phyloP scores from a whole-genome alignment of 2,888 invertebrate genomes.

The Amorpha juglandis region DNA sequence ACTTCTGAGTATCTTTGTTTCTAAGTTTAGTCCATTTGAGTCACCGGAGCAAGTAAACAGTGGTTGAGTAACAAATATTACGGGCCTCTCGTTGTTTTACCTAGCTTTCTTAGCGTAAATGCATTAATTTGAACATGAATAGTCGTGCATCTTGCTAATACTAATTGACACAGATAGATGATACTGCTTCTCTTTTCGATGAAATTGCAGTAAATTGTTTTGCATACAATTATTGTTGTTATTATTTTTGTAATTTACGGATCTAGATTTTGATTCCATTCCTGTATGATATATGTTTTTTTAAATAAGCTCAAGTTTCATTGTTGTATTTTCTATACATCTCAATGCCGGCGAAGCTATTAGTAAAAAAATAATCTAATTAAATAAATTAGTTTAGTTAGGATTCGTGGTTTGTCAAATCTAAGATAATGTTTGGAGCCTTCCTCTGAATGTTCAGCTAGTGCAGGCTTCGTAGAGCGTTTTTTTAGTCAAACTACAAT shows the following conservation, averaged over 20 bases:
- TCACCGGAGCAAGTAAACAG: constrained; percentile 58
- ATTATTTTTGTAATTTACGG: neutral
- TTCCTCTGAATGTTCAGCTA: too few species aligned
- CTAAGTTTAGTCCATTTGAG: constrained; percentile 58
- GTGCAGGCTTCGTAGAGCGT: too few species aligned
- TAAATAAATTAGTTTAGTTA: too few species aligned
- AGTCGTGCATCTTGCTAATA: constrained; percentile 56
- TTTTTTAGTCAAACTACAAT: too few species aligned
- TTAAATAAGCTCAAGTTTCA: too few species aligned
- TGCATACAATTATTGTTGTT: constrained; percentile 26
- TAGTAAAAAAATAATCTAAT: too few species aligned
- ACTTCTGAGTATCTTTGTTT: constrained; percentile 44
- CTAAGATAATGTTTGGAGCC: too few species aligned
- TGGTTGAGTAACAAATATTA: constrained; percentile 58
- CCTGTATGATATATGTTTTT: too few species aligned
- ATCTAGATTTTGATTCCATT: neutral
- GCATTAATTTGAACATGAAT: constrained; percentile 61
- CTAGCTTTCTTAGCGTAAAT: constrained; percentile 54
- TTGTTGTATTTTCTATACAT: too few species aligned
- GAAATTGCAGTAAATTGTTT: constrained; percentile 41
- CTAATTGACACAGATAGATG: constrained; percentile 74
- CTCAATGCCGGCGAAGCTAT: too few species aligned
- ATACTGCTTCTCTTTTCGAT: constrained; percentile 43
- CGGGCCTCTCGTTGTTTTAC: constrained; percentile 51
- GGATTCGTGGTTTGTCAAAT: too few species aligned